Conservation (phyloP, 2,113 vertebrate genomes). For the Neotragus pygmaeus region DNA sequence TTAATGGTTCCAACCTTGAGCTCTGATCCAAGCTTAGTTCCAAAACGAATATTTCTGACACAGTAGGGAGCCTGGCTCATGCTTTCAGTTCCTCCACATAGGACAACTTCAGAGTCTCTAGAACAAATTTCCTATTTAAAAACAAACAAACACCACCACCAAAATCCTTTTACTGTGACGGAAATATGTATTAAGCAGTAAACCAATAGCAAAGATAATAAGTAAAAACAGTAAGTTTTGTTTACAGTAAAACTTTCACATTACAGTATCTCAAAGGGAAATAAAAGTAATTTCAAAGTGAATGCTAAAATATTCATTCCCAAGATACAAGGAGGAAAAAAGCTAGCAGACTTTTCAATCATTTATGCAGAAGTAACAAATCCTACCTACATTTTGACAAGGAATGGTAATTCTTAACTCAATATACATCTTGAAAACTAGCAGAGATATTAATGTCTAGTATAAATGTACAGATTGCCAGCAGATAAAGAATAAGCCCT, state of each 20-base stretch:
- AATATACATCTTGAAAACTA: constrained; percentile 11
- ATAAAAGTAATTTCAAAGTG: not conserved
- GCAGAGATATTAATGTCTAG: not conserved
- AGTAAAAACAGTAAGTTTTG: not conserved
- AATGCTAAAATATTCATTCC: not conserved
- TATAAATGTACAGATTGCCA: not conserved
- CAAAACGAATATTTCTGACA: constrained; percentile 92
- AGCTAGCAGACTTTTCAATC: not conserved
- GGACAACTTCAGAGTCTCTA: constrained; percentile 91
- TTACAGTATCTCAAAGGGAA: not conserved
- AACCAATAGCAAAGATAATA: not conserved
- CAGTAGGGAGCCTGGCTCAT: constrained; percentile 95
- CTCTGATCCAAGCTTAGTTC: constrained; percentile 91
- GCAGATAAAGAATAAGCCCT: not conserved
- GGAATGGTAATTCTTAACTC: not conserved
- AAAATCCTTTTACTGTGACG: not conserved
- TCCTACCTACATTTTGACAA: not conserved
- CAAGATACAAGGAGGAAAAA: not conserved
- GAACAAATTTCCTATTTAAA: constrained; percentile 90
- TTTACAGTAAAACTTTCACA: not conserved
- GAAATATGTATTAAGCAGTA: not conserved
- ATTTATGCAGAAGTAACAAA: not conserved
- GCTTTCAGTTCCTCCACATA: constrained; percentile 93
- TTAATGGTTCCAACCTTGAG: constrained; percentile 84
- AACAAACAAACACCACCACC: not conserved